Evolutionary conservation across 2,113 vertebrate genomes (phyloP).

Genomic region (Microcebus lehilahytsara): DNA sequence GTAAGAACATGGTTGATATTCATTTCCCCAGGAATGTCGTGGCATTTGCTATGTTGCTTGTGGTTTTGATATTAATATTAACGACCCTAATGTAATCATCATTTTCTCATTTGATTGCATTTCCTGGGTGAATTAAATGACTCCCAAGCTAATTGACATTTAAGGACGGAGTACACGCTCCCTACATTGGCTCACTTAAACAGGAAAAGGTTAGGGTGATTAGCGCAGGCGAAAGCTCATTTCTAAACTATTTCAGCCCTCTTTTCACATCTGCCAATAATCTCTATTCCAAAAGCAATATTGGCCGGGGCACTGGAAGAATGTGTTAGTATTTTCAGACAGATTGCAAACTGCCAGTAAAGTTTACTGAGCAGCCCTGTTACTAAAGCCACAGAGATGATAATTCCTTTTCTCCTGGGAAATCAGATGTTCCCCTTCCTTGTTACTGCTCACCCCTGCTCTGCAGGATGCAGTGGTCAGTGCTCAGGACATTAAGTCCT

Average conservation of each 20-base stretch:
- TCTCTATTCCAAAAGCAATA: slow-evolving; percentile 74
- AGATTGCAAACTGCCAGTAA: slow-evolving; percentile 51
- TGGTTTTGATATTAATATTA: slow-evolving; percentile 66
- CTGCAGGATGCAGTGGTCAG: neutral
- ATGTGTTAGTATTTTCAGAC: slow-evolving; percentile 69
- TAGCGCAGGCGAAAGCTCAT: slow-evolving; percentile 61
- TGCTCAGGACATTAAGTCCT: neutral
- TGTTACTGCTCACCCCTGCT: neutral
- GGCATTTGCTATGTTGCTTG: slow-evolving; percentile 55
- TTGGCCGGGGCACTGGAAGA: slow-evolving; percentile 78
- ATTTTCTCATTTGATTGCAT: slow-evolving; percentile 67
- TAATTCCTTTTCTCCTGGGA: slow-evolving; percentile 26
- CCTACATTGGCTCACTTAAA: slow-evolving; percentile 31
- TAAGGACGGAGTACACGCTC: slow-evolving; percentile 52
- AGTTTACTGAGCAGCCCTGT: slow-evolving; percentile 47
- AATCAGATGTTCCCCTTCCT: slow-evolving; percentile 7
- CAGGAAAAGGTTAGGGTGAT: slow-evolving; percentile 70
- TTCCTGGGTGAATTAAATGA: slow-evolving; percentile 62
- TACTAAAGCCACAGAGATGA: slow-evolving; percentile 52
- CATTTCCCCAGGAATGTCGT: slow-evolving; percentile 42
- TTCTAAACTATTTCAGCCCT: slow-evolving; percentile 59
- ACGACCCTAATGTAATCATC: slow-evolving; percentile 49
- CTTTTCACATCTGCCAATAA: slow-evolving; percentile 79
- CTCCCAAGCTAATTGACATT: slow-evolving; percentile 63
- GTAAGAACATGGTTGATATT: neutral